A percentile compares a stretch with the other conserved stretches of the same genome.
These are phyloP conservation scores for Matsumurasca onukii DNA, from an alignment of 1,140 invertebrate species.

Conservation along the genomic window DNA sequence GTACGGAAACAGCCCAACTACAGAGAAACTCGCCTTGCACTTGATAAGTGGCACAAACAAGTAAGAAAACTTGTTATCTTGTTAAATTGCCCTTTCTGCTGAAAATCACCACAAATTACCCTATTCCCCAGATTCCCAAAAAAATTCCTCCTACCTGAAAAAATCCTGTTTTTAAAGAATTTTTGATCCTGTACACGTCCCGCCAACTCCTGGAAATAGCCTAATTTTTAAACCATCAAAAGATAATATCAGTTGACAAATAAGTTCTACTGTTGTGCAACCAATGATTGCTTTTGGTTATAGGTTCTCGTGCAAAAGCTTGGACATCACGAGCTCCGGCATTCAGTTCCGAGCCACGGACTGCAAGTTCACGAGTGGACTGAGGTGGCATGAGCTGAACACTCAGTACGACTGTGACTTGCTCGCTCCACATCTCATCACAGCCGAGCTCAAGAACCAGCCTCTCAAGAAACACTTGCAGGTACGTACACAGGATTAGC, in stretches of 20 bases:
- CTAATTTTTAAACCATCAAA: too few relatives aligned
- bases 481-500: too few relatives aligned
- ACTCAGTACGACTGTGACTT: slow-evolving; percentile 68
- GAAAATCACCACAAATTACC: slow-evolving; percentile 15
- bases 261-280: too few relatives aligned
- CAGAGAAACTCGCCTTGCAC: slow-evolving; percentile 54
- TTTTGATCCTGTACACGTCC: too few relatives aligned
- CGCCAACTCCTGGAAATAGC: too few relatives aligned
- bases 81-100: slow-evolving; percentile 3
- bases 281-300: too few relatives aligned
- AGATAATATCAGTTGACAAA: too few relatives aligned
- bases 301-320: slow-evolving; percentile 48
- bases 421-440: slow-evolving; percentile 55
- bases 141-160: too few relatives aligned
- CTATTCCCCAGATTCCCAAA: slow-evolving; percentile 20
- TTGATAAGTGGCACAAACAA: slow-evolving; percentile 53
- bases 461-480: slow-evolving; percentile 65
- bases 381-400: slow-evolving; percentile 69
- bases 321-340: slow-evolving; percentile 41
- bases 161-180: too few relatives aligned
- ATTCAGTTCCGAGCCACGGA: slow-evolving; percentile 56
- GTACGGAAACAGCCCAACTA: slow-evolving; percentile 51
- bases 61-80: slow-evolving; percentile 42
- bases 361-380: slow-evolving; percentile 62
- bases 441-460: slow-evolving; percentile 55